Evolutionary conservation across 2,888 invertebrate species (phyloP), one percentile per base, ranked within the genome.

Genomic region (Camptogramma bilineatum): DNA sequence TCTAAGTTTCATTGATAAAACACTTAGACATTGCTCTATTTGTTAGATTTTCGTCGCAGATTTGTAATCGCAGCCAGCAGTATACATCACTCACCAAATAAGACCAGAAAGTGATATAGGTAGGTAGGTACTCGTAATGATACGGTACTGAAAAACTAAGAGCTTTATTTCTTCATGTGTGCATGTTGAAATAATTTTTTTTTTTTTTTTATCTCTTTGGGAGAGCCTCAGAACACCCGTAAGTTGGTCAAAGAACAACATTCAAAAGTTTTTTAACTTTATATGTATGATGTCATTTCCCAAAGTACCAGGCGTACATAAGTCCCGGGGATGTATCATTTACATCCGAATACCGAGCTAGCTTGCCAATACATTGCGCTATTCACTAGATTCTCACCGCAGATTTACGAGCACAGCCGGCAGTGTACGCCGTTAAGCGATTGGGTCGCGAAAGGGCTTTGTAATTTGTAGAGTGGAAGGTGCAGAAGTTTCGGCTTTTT

Each of bases 321-420:
- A 61, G 17, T 39, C 28, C 34, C 39, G 31, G 58, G 54, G 54
- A 62, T 52, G 44, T 62, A 61, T 56, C 44, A 58, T 65, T 61
- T 53, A 57, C 61, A 57, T 51, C 16, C 47, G 50, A 66, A 66
- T 62, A 31, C 39, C n/a, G 44, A 28, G 31, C 54, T 60, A 53
- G 52, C 46, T 62, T 24, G 47, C 55, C 63, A 57, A 66, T 69
- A 60, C 67, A 69, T 69, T 60, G 65, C 67, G 47, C 62, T 42
- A 56, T 67, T 60, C 55, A 64, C 55, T 64, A 62, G 59, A 65
- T 67, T 61, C 62, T 55, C 53, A 55, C 51, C 39, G 46, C 53
- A 51, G 65, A 72, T 72, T 70, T 69, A 70, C 67, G 72, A 62
- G 54, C 44, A 17, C 52, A 4, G 48, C 65, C 67, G 46, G 64